Base-by-base conservation (phyloP, 1,140 invertebrate genomes). In the Drosophila pseudoobscura region DNA sequence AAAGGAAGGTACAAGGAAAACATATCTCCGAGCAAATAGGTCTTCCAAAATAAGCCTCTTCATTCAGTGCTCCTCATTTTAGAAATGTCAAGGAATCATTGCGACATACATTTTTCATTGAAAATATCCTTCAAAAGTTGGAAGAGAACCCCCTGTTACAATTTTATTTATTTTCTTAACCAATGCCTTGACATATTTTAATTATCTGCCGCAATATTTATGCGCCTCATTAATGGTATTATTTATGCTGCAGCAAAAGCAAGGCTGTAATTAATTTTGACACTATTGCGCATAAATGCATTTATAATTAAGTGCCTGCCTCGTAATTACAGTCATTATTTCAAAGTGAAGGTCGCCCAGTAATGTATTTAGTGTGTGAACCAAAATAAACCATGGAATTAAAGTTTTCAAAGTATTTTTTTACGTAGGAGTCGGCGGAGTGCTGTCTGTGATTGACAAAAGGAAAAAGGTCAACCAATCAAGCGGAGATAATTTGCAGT, bases 201-300 rank as follows among this genome's bases (percentile, higher is more conserved):
- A 31, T 49, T 49, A 20, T 68, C n/a, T 13, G 15, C 29, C 8
- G 17, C 31, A 29, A 66, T 69, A 66, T 68, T 69, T 56, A 69
- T 50, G 62, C 17, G 55, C 29, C 29, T 51, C 46, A 61, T 69
- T 69, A 61, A 47, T 43, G 55, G 8, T 52, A 53, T 61, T 61
- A 61, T 75, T 69, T 69, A 61, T 69, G 63, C 66, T 43, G 64
- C 15, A 31, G 26, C 24, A 49, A 29, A 43, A 6, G 39, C 46
- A 56, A 17, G 45, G 47, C 51, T 41, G 44, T 75, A 63, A 76
- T 72, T 76, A 83, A 61, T 65, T 60, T 79, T 63, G 63, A 69
- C 72, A 80, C 77, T 80, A 60, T 69, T 53, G 45, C 51, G 56
- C 49, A 62, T 35, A 49, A 69, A 80, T 59, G 51, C 55, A 65